Base-by-base conservation (phyloP, 2,888 invertebrate genomes). In the Sericinus montela region DNA sequence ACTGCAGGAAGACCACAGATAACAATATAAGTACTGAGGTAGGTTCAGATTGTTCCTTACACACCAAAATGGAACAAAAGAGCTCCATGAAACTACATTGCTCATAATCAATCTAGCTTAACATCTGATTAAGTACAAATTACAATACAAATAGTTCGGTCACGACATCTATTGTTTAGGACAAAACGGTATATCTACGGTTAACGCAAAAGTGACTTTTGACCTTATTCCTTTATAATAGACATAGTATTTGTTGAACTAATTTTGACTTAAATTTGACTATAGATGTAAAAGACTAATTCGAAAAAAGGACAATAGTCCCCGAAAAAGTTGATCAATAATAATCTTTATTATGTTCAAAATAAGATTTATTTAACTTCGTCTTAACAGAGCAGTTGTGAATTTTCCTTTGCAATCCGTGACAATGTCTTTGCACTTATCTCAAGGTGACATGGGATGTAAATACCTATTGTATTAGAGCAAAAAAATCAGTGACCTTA, bases 71-170 rank as follows among this genome's bases (percentile, higher is more conserved):
- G 13, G 14, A 30, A 80, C 72, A 77, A 81, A 74, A 74, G 72
- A 69, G 58, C 59, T 59, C 67, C 70, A 75, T 72, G 76, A 71
- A 66, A 64, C 63, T 62, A 62, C 65, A 65, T 64, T 59, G 65
- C 67, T 74, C 72, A 68, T 80, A 84, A 84, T 86, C 82, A 84
- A 86, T 88, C 85, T 81, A 83, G 82, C 82, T 80, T 82, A 76
- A 81, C 79, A 84, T 80, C 76, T 77, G 78, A 88, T 86, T 85
- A 85, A 78, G 84, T 84, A 84, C 82, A 86, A 87, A 87, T 84
- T 80, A 84, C 82, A 80, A 77, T 79, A 81, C 82, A 85, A 85
- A 87, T 83, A 82, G 79, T 77, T 72, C 61, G 68, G 81, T 87
- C 86, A 88, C 88, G 88, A 86, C 62, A 62, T 48, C 44, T 58